Evolutionary conservation across 2,797 vertebrate species (phyloP).

Genomic region (Phoxinus dragarum): DNA sequence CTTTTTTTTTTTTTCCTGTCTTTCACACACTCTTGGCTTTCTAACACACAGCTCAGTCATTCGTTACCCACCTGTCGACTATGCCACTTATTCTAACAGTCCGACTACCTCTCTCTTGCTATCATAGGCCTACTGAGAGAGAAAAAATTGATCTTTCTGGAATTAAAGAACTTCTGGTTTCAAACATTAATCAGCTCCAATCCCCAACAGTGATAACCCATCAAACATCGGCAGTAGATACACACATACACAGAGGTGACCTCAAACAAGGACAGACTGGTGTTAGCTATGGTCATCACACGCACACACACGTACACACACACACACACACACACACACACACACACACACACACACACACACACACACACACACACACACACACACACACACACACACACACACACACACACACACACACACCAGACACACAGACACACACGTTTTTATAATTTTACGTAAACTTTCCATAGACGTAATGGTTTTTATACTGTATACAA

Average conservation of each 20-base stretch:
- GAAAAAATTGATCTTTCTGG: constrained; percentile 7
- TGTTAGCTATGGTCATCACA: not conserved
- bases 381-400: too few relatives aligned
- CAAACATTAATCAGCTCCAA: constrained; percentile 2
- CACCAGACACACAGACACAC: too few relatives aligned
- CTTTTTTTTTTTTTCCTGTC: not conserved
- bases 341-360: not conserved
- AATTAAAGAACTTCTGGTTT: constrained; percentile 47
- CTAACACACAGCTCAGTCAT: not conserved
- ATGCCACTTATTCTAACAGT: constrained; percentile 32
- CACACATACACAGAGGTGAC: constrained; percentile 10
- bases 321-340: not conserved
- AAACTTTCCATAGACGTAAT: too few relatives aligned
- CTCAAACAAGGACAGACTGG: constrained; percentile 16
- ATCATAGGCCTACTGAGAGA: constrained; percentile 28
- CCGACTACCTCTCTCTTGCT: constrained; percentile 27
- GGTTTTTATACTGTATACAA: too few relatives aligned
- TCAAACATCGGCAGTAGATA: not conserved
- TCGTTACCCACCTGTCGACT: not conserved
- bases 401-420: too few relatives aligned
- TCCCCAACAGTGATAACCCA: constrained; percentile 15
- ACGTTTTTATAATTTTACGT: too few relatives aligned
- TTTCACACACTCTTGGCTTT: not conserved
- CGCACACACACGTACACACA: not conserved
- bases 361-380: not conserved